Evolutionary conservation across 1,140 invertebrate species (phyloP).

Genomic region (Coenobita brevimanus): DNA sequence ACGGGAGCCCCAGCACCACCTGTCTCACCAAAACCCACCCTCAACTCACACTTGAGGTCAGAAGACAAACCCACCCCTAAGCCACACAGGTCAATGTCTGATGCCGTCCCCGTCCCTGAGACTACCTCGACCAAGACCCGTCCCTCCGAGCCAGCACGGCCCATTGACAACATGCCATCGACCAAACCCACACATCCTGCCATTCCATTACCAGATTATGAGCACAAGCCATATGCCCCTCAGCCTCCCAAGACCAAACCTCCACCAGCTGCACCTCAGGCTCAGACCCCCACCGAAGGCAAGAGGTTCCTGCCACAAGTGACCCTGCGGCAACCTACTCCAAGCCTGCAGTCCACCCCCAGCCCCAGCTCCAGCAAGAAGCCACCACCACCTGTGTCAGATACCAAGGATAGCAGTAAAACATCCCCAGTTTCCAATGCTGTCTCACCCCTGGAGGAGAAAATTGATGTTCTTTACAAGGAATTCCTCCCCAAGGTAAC

Average conservation of each 20-base stretch:
- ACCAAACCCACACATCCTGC: constrained; percentile 15
- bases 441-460: constrained; percentile 36
- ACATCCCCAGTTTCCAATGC: not conserved
- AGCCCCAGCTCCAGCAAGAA: constrained; percentile 24
- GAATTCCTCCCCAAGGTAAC: constrained; percentile 49
- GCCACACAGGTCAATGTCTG: not conserved
- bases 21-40: constrained; percentile 44
- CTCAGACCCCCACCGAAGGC: not conserved
- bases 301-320: not conserved
- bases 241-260: constrained; percentile 38
- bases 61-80: constrained; percentile 39
- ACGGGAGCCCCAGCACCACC: constrained; percentile 17
- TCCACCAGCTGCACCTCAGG: constrained; percentile 9
- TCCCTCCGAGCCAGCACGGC: not conserved
- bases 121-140: not conserved
- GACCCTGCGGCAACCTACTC: not conserved
- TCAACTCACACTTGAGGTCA: not conserved
- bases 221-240: constrained; percentile 21
- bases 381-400: not conserved
- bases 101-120: not conserved
- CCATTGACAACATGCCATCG: not conserved
- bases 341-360: too few relatives aligned
- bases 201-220: constrained; percentile 50
- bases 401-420: constrained; percentile 17
- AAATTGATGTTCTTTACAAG: constrained; percentile 51